Conservation (phyloP, 2,888 invertebrate genomes). For the Syrphus vitripennis region DNA sequence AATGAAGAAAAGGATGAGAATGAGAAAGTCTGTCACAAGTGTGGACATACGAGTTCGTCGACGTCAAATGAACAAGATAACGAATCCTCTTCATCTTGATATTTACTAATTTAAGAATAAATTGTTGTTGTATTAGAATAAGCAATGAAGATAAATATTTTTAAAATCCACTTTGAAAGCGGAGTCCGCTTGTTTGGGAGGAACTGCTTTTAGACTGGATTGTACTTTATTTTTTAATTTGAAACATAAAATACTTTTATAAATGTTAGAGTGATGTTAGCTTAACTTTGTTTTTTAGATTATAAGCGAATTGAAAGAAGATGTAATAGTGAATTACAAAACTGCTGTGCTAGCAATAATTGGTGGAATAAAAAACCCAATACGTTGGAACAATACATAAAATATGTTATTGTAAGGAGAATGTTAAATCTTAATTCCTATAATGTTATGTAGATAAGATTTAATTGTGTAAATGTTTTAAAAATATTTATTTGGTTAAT, state of each 20-base stretch:
- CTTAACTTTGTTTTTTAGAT: background rate
- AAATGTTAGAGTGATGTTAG: background rate
- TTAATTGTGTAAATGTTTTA: background rate
- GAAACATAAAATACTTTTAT: background rate
- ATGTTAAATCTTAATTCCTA: background rate
- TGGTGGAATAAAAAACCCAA: too few relatives aligned
- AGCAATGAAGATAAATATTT: background rate
- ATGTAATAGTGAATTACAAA: constrained; percentile 42
- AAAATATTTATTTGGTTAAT: background rate
- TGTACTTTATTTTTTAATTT: background rate
- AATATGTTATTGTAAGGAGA: background rate
- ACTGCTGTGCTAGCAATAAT: constrained; percentile 70
- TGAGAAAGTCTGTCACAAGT: constrained; percentile 44
- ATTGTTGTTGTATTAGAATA: background rate
- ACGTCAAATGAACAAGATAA: constrained; percentile 35
- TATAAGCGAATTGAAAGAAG: constrained; percentile 11
- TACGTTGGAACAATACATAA: background rate
- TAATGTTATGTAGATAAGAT: background rate
- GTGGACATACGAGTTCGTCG: constrained; percentile 44
- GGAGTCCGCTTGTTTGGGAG: background rate
- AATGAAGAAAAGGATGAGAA: background rate
- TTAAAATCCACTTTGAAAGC: background rate
- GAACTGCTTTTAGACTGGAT: background rate
- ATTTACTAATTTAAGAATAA: constrained; percentile 23
- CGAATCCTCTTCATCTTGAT: constrained; percentile 53